Evolutionary conservation across 2,888 invertebrate species (phyloP).

Genomic region (Nomada fucata): DNA sequence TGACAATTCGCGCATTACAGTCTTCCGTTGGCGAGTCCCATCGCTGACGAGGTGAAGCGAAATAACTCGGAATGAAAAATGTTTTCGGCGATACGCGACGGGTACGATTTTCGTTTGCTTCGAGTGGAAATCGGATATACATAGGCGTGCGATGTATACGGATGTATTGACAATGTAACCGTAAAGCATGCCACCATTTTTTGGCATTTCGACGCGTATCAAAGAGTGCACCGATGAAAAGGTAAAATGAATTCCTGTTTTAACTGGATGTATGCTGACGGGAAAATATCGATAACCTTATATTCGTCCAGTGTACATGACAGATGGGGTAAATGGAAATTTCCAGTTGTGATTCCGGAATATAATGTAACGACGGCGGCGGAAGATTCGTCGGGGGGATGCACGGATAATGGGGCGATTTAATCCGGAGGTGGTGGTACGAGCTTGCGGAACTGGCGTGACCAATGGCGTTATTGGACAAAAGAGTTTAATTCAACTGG

Average conservation of each 20-base stretch:
- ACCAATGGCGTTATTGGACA: constrained; percentile 60
- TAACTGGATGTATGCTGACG: background rate
- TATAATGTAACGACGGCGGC: constrained; percentile 25
- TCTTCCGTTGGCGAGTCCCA: no score
- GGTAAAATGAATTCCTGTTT: constrained; percentile 7
- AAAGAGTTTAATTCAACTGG: constrained; percentile 52
- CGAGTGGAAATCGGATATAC: background rate
- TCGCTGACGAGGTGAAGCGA: no score
- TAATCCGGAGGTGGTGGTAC: constrained; percentile 63
- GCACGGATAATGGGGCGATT: constrained; percentile 64
- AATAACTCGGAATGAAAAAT: background rate
- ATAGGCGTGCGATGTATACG: background rate
- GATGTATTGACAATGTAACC: background rate
- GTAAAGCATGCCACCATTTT: background rate
- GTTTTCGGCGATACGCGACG: no score
- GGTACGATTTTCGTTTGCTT: background rate
- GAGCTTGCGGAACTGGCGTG: constrained; percentile 58
- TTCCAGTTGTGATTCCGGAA: constrained; percentile 24
- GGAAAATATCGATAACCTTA: constrained; percentile 22
- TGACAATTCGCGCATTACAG: no score
- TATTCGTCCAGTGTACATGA: background rate
- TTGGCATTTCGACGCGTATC: background rate
- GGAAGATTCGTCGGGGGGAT: constrained; percentile 43
- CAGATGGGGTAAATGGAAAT: constrained; percentile 25
- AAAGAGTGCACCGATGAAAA: background rate